phyloP scores from a whole-genome alignment of 2,888 invertebrate species.

The Cryptosula pallasiana region DNA sequence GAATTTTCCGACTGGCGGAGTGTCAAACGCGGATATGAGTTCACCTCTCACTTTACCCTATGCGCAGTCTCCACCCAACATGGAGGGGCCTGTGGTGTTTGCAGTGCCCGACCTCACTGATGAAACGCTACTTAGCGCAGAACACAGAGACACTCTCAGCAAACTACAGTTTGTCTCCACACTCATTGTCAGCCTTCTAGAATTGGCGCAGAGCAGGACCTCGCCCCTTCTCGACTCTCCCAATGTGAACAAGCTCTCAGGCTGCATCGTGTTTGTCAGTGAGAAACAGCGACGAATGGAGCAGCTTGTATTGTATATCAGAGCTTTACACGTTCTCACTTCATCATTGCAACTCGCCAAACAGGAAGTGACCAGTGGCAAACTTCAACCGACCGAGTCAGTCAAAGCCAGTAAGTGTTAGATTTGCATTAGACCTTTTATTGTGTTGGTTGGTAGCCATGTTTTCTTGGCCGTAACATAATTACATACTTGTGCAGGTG shows the following conservation, averaged over 20 bases:
- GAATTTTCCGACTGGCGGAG: neutral
- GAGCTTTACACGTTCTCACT: constrained; percentile 87
- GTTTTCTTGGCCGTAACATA: too few relatives aligned
- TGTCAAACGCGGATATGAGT: neutral
- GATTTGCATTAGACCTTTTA: too few relatives aligned
- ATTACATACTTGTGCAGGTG: too few relatives aligned
- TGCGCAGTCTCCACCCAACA: constrained; percentile 49
- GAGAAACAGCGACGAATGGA: constrained; percentile 59
- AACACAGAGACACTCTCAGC: constrained; percentile 92
- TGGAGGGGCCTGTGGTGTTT: constrained; percentile 63
- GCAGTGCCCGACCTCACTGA: constrained; percentile 88
- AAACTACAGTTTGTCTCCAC: constrained; percentile 95
- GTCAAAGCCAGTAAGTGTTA: constrained; percentile 73
- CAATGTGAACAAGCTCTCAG: neutral
- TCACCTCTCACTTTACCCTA: constrained; percentile 30
- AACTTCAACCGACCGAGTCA: constrained; percentile 81
- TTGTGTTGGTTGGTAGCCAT: too few relatives aligned
- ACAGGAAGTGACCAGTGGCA: constrained; percentile 74
- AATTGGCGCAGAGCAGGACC: constrained; percentile 58
- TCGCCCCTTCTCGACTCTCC: constrained; percentile 49
- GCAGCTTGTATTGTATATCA: constrained; percentile 78
- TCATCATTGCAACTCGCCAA: constrained; percentile 83
- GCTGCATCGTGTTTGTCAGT: constrained; percentile 28
- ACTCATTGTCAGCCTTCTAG: constrained; percentile 87
- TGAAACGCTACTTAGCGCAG: constrained; percentile 65